Evolutionary conservation across 2,888 invertebrate genomes (phyloP), one percentile per base, ranked within the genome.

Genomic region (Linnaemya vulpina): DNA sequence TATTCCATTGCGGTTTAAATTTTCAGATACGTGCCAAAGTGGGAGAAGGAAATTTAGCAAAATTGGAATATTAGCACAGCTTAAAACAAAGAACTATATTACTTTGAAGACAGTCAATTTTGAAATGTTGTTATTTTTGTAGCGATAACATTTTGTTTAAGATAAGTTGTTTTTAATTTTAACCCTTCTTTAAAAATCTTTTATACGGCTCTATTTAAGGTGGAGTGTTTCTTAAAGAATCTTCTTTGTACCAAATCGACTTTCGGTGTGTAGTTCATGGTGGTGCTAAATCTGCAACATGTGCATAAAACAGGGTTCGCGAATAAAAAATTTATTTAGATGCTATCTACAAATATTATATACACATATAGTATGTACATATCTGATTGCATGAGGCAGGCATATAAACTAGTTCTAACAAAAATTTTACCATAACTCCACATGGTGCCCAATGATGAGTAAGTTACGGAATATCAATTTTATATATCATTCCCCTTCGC

Each of bases 1-100:
- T 65, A 43, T 71, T 58, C 35, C 20, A 60, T 68, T 75, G 51
- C 51, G 68, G 68, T 75, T 81, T 60, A 38, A 68, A 75, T 22
- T 20, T 7, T 43, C 80, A 81, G 75, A 55, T 40, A 46, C 81
- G 68, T 70, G 17, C n/a, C 43, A 1, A 46, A 35, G 10, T 10
- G 35, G 53, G 58, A 30, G n/a, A 20, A 40, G 55, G 17, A 73
- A 9, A 20, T 35, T 20, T 17, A 38, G 30, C 13, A 22, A 60
- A 60, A 20, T 30, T 30, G 30, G 30, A 30, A 30, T 30, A 30
- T 30, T 30, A 30, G 5, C 30, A 30, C 30, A 30, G 30, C 5
- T 2, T 30, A 30, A 30, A 30, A 3, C 2, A 30, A 30, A 30
- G 3, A 30, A 30, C n/a, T n/a, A 30, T 30, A 30, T 30, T 2